Evolutionary conservation across 2,888 invertebrate genomes (phyloP), one percentile per base, ranked within the genome.

Genomic region (Diaphora mendica): DNA sequence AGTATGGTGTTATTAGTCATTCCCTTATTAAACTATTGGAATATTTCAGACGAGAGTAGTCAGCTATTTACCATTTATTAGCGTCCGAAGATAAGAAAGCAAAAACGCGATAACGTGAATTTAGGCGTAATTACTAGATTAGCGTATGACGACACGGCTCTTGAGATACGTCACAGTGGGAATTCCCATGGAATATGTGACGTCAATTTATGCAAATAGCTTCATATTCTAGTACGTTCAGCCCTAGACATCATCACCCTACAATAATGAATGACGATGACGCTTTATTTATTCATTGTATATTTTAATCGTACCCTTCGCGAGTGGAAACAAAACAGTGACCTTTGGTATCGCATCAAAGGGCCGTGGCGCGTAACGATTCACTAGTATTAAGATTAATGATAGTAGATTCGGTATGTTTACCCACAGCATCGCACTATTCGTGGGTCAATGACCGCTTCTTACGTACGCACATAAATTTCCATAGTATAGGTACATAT

Each of bases 321-420:
- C 64, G 20, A 64, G 44, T 35, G 44, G 77, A 73, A 77, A 80
- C 77, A 78, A 80, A 80, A 76, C 80, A 64, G n/a, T 82, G 78
- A 78, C 79, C 79, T 73, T 59, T 77, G 68, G 68, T 78, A 77
- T 76, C 80, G 74, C 79, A 77, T 75, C 73, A 76, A 78, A 80
- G 83, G 81, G 77, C 77, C 82, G 72, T 68, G 39, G 33, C 70
- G 70, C 65, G 76, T 65, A 42, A 74, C 80, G 67, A 81, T 68
- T 78, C 74, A 71, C 77, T 74, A 72, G 73, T 83, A 85, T 85
- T 86, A 85, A 83, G 86, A 86, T 86, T 86, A 83, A 86, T 86
- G 86, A 84, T 80, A 79, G 79, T 73, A 72, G 62, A 66, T 74
- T 81, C 74, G 75, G 82, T 83, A 75, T 85, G 84, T 86, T 86